A percentile compares a stretch with the other conserved stretches of the same genome.
These are phyloP conservation scores for Peucedramus taeniatus DNA, from an alignment of 2,113 vertebrate species.

Conservation along the genomic window DNA sequence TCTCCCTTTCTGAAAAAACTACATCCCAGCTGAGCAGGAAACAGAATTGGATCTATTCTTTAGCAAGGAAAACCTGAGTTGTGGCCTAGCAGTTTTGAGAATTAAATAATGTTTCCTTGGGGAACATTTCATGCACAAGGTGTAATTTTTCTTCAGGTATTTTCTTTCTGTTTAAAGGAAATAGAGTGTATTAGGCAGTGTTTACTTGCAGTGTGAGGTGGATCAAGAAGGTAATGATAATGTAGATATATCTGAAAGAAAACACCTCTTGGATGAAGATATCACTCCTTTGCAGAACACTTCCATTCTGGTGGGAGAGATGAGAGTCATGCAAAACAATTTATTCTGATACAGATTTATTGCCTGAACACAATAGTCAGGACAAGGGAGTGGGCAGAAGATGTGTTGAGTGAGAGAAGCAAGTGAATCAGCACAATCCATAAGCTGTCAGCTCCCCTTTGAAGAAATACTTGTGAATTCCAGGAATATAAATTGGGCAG, in stretches of 20 bases:
- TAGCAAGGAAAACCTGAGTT: not conserved
- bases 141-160: not conserved
- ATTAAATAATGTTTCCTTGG: not conserved
- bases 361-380: not conserved
- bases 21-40: not conserved
- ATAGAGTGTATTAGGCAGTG: not conserved
- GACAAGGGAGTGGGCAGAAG: conserved; percentile 37
- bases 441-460: not conserved
- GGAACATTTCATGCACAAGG: not conserved
- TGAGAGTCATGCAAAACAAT: not conserved
- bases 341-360: conserved; percentile 40
- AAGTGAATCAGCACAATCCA: not conserved
- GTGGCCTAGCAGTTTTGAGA: not conserved
- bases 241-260: not conserved
- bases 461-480: conserved; percentile 12
- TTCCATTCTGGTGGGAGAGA: not conserved
- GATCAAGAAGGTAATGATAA: not conserved
- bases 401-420: not conserved
- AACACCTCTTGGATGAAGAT: not conserved
- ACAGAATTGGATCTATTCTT: not conserved
- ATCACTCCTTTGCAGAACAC: not conserved
- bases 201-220: not conserved
- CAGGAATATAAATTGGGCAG: not conserved
- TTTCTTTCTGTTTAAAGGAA: not conserved
- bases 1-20: not conserved